These are phyloP conservation scores for Bugulina stolonifera DNA, from an alignment of 2,888 invertebrate genomes.

Conservation along the genomic window DNA sequence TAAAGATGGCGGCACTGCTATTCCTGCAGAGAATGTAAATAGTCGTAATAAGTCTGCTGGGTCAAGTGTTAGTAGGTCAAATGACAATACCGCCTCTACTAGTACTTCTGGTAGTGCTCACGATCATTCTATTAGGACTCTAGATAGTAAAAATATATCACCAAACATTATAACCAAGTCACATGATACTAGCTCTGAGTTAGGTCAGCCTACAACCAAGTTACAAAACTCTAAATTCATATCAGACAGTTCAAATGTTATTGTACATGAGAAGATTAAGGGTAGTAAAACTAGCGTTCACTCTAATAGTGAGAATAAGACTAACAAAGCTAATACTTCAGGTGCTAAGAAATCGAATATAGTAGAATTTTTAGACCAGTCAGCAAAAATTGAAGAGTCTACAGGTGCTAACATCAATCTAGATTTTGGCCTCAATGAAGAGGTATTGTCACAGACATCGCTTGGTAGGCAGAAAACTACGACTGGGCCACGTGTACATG, in stretches of 20 bases:
- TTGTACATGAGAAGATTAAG: not conserved
- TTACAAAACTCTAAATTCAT: not conserved
- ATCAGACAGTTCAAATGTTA: not conserved
- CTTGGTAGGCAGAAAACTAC: not conserved
- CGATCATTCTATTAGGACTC: not conserved
- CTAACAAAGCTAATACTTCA: not conserved
- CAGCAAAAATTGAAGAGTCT: not conserved
- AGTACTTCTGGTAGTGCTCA: not conserved
- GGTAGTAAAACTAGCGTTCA: no score
- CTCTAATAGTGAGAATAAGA: no score
- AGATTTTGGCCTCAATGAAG: not conserved
- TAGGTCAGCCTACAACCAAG: not conserved
- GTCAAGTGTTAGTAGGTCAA: not conserved
- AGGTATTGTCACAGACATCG: slow-evolving; percentile 2
- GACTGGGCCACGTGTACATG: not conserved
- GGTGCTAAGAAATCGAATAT: not conserved
- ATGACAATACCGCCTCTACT: no score
- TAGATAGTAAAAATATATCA: not conserved
- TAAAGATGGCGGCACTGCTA: not conserved
- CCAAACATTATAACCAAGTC: no score
- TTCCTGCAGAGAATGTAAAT: no score
- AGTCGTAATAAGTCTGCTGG: not conserved
- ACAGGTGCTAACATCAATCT: slow-evolving; percentile 1
- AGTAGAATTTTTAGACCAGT: slow-evolving; percentile 7
- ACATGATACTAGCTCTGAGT: no score